Conservation (phyloP, 1,140 invertebrate species). For the Atta colombica region DNA sequence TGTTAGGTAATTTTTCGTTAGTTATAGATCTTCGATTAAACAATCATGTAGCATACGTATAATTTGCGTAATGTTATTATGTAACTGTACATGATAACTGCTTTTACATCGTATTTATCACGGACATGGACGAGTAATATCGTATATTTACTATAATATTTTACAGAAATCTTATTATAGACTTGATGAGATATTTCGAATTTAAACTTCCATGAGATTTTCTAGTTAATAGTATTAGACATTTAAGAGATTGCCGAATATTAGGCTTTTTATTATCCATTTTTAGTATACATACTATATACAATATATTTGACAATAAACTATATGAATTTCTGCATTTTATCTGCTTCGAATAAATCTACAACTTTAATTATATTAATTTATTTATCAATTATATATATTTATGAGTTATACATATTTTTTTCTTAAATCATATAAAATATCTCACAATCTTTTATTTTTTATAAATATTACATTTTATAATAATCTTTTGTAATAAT, state of each 20-base stretch:
- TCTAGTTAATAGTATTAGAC: conserved; percentile 8
- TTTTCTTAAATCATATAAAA: not conserved
- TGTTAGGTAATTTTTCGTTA: not conserved
- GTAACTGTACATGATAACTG: not conserved
- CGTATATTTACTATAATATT: not conserved
- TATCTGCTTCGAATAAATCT: conserved; percentile 37
- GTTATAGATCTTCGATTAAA: conserved; percentile 30
- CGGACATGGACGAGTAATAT: not conserved
- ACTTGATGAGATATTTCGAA: conserved; percentile 29
- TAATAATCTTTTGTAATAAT: not conserved
- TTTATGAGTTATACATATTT: not conserved
- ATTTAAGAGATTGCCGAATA: conserved; percentile 36
- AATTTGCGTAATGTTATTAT: not conserved
- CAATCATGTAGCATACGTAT: not conserved
- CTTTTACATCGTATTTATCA: not conserved
- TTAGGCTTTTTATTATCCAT: conserved; percentile 33
- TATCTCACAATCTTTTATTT: not conserved
- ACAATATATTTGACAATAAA: conserved; percentile 29
- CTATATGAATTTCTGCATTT: not conserved
- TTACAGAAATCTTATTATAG: too few relatives aligned
- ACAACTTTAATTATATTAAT: conserved; percentile 51
- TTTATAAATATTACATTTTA: not conserved
- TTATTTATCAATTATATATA: not conserved
- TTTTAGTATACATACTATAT: conserved; percentile 15
- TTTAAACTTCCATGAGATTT: conserved; percentile 52